Conservation (phyloP, 2,888 invertebrate genomes). For the Cataglyphis albicans region DNA sequence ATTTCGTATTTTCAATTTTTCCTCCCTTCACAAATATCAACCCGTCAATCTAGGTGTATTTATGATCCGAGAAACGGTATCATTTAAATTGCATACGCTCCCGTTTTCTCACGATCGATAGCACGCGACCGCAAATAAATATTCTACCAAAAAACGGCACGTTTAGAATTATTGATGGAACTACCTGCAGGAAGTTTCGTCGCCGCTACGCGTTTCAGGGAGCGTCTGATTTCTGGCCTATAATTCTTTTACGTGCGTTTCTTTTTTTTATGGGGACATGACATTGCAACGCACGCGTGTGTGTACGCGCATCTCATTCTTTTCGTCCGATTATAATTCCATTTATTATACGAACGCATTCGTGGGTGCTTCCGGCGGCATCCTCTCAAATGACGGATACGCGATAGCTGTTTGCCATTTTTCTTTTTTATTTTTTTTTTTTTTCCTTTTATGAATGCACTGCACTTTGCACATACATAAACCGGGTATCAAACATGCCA, state of each 20-base stretch:
- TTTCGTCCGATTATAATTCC: conserved; percentile 46
- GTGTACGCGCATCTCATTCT: conserved; percentile 23
- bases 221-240: conserved; percentile 31
- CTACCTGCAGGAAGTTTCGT: background rate
- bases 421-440: background rate
- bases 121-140: conserved; percentile 42
- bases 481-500: conserved; percentile 40
- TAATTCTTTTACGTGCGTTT: conserved; percentile 23
- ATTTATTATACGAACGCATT: conserved; percentile 39
- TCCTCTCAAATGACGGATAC: background rate
- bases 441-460: background rate
- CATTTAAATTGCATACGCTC: conserved; percentile 54
- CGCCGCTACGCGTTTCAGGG: conserved; percentile 1
- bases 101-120: conserved; percentile 52
- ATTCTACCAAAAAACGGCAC: conserved; percentile 38
- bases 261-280: background rate
- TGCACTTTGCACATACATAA: background rate
- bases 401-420: conserved; percentile 6
- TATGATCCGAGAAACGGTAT: conserved; percentile 52
- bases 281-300: conserved; percentile 2
- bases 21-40: conserved; percentile 44
- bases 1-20: conserved; percentile 46
- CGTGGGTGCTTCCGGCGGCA: conserved; percentile 4
- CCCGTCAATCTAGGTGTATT: conserved; percentile 52
- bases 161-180: conserved; percentile 50